phyloP scores from a whole-genome alignment of 2,797 vertebrate species.

The Rhinogobio ventralis region DNA sequence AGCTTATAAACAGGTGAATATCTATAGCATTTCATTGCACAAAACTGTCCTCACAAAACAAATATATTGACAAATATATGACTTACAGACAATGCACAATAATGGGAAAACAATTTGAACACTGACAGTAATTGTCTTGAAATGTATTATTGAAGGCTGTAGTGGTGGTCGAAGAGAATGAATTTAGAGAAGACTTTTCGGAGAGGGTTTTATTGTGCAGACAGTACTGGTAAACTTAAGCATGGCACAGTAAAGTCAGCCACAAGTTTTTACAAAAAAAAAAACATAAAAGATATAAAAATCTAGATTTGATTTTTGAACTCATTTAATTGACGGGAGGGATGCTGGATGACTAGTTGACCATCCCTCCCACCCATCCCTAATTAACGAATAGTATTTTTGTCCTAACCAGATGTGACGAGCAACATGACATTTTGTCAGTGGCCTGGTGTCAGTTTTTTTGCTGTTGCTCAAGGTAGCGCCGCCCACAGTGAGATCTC shows the following conservation, averaged over 20 bases:
- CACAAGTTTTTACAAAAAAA: background rate
- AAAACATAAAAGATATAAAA: background rate
- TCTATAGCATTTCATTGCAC: background rate
- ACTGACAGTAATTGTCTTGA: background rate
- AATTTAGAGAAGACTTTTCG: background rate
- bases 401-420: background rate
- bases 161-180: conserved; percentile 7
- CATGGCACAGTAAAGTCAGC: background rate
- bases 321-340: background rate
- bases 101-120: background rate
- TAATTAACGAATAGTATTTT: background rate
- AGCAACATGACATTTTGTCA: background rate
- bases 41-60: background rate
- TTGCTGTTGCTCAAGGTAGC: background rate
- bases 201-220: conserved; percentile 1
- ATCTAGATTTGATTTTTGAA: background rate
- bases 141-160: background rate
- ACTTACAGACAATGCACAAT: background rate
- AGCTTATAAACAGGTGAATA: background rate
- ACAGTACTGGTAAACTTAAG: background rate
- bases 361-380: background rate
- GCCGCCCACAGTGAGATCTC: background rate
- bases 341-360: background rate
- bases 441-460: background rate
- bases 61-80: background rate